Evolutionary conservation across 2,888 invertebrate species (phyloP), one percentile per base, ranked within the genome.

Genomic region (Drosophila anomalipes): DNA sequence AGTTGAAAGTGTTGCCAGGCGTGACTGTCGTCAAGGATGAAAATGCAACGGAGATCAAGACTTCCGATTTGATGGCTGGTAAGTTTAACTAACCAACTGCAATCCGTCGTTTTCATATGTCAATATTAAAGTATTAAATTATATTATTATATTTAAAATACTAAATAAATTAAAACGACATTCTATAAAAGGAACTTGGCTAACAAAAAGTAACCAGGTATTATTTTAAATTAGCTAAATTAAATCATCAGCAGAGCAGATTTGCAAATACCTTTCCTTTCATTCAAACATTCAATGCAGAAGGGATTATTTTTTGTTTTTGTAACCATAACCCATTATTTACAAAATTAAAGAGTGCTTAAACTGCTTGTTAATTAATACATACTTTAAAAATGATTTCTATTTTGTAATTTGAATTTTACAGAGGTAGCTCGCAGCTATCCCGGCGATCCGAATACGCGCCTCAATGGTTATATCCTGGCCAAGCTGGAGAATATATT

Each of bases 361-460:
- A 16, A 47, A 26, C 4, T 16, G 16, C 7, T 47, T 47, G 26
- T 16, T 26, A 26, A 47, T 26, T 47, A 16, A 47, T 5, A n/a
- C n/a, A 10, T 16, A 47, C 9, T 47, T 47, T 4, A 9, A 47
- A 47, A 47, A 26, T 26, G 7, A 47, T 47, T 47, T 26, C 1
- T 14, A 4, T 16, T 9, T 47, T 47, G 14, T 47, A 16, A 32
- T 4, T 16, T 4, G 2, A 22, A 52, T 33, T 47, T 16, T 6
- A 10, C 69, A 82, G 97, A 97, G 91, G 93, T 97, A 5, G 96
- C 97, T 0, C 95, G 96, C 72, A 95, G 96, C 54, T 95, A 96
- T 88, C 96, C 97, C 0, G 95, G 96, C 54, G 96, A 96, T 90
- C 95, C 96, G 16, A 96, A 96, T 85, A 96, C 96, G 59, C 94